phyloP scores from a whole-genome alignment of 2,113 vertebrate genomes.

The Pelmatolapia mariae region DNA sequence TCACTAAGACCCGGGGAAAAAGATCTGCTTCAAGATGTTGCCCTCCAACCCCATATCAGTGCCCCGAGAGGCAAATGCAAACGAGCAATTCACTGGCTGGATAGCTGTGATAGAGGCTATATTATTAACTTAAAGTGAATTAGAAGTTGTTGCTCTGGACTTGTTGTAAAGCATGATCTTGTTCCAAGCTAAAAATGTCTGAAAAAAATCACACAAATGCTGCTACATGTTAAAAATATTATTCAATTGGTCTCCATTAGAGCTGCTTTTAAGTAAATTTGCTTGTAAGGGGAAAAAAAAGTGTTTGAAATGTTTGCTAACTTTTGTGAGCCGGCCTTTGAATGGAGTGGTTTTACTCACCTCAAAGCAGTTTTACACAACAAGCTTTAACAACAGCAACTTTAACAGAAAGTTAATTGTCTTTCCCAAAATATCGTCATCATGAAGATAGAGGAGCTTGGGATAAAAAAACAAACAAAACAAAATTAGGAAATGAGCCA shows the following conservation, averaged over 20 bases:
- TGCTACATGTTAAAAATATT: neutral
- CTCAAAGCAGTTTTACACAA: neutral
- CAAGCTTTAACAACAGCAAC: neutral
- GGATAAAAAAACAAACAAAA: neutral
- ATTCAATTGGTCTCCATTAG: neutral
- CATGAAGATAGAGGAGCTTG: neutral
- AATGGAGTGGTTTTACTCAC: neutral
- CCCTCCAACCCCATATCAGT: neutral
- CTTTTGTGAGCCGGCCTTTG: neutral
- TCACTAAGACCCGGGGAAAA: neutral
- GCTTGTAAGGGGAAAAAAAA: too few relatives aligned
- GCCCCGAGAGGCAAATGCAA: neutral
- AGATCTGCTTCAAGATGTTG: neutral
- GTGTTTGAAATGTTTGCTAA: neutral
- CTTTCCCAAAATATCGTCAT: neutral
- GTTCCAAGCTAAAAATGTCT: neutral
- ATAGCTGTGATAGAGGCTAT: neutral
- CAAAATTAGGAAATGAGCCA: neutral
- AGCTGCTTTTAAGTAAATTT: neutral
- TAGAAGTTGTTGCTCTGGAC: neutral
- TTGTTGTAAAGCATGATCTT: neutral
- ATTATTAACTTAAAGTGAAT: neutral
- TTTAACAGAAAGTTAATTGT: neutral
- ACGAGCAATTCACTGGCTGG: neutral
- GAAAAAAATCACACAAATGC: neutral